Percentiles rank a stretch among this genome's conserved stretches.
Evolutionary conservation across 2,888 invertebrate genomes (phyloP).

Genomic region (Tetrapedia diversipes): DNA sequence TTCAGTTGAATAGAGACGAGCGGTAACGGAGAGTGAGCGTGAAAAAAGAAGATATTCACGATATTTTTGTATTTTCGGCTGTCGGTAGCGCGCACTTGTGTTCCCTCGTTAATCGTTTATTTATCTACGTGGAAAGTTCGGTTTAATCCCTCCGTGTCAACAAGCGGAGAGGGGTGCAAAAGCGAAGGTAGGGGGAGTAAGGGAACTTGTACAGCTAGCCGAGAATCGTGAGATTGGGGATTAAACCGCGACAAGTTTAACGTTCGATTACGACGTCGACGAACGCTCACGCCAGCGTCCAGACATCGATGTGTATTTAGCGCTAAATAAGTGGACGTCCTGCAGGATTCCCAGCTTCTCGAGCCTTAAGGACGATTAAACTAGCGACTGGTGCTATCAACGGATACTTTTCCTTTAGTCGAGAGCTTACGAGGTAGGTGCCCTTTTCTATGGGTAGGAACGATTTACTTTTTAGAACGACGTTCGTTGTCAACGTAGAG

Average conservation of each 20-base stretch:
- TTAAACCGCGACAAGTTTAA: conserved; percentile 50
- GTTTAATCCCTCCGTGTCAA: conserved; percentile 30
- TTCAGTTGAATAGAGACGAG: conserved; percentile 39
- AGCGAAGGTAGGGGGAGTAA: background rate
- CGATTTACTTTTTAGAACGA: conserved; percentile 16
- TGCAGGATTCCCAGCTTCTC: conserved; percentile 53
- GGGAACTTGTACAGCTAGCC: conserved; percentile 31
- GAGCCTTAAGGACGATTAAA: conserved; percentile 20
- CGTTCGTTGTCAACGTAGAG: background rate
- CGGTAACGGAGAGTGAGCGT: conserved; percentile 23
- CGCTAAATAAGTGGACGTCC: conserved; percentile 65
- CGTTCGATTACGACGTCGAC: conserved; percentile 49
- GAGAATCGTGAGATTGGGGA: conserved; percentile 43
- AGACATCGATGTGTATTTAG: conserved; percentile 58
- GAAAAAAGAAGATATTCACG: conserved; percentile 39
- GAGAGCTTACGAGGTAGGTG: background rate
- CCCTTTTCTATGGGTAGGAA: conserved; percentile 13
- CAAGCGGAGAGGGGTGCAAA: background rate
- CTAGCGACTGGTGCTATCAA: conserved; percentile 30
- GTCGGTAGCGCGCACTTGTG: conserved; percentile 39
- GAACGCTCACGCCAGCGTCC: conserved; percentile 37
- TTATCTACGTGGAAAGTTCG: conserved; percentile 37
- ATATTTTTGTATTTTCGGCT: conserved; percentile 61
- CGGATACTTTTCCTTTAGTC: conserved; percentile 6
- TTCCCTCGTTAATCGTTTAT: conserved; percentile 45